phyloP scores from a whole-genome alignment of 2,888 invertebrate species.

The Fragum whitleyi region DNA sequence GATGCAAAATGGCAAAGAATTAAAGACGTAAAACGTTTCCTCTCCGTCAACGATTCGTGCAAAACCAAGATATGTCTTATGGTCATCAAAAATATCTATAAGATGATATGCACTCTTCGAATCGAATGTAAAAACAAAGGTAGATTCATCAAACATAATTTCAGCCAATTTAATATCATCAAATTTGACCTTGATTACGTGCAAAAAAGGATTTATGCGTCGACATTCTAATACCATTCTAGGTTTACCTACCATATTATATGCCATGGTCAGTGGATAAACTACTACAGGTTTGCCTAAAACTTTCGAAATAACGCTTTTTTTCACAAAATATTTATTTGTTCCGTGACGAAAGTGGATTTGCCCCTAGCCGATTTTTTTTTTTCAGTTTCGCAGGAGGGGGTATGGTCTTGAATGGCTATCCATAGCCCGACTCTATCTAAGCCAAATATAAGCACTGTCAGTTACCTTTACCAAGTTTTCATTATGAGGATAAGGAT shows the following conservation, averaged over 20 bases:
- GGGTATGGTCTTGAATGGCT: constrained; percentile 47
- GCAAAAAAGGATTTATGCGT: no score
- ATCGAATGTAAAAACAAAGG: constrained; percentile 38
- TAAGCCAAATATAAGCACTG: constrained; percentile 36
- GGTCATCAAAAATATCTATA: constrained; percentile 32
- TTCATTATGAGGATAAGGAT: no score
- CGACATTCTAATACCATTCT: constrained; percentile 43
- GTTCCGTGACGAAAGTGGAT: constrained; percentile 35
- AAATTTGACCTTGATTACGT: constrained; percentile 44
- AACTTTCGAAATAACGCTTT: constrained; percentile 41
- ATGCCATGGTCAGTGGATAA: constrained; percentile 54
- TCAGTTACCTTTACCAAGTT: constrained; percentile 27
- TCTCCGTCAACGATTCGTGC: no score
- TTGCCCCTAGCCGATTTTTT: constrained; percentile 52
- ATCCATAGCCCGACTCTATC: constrained; percentile 36
- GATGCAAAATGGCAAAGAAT: constrained; percentile 31
- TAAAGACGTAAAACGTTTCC: no score
- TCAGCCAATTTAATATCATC: constrained; percentile 42
- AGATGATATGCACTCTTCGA: constrained; percentile 42
- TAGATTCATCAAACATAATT: no score
- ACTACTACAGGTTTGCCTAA: constrained; percentile 50
- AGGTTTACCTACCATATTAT: no score
- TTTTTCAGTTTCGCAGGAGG: constrained; percentile 28
- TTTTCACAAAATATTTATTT: constrained; percentile 26
- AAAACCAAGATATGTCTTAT: no score